Evolutionary conservation across 2,888 invertebrate genomes (phyloP).

Genomic region (Uropetala carovei): DNA sequence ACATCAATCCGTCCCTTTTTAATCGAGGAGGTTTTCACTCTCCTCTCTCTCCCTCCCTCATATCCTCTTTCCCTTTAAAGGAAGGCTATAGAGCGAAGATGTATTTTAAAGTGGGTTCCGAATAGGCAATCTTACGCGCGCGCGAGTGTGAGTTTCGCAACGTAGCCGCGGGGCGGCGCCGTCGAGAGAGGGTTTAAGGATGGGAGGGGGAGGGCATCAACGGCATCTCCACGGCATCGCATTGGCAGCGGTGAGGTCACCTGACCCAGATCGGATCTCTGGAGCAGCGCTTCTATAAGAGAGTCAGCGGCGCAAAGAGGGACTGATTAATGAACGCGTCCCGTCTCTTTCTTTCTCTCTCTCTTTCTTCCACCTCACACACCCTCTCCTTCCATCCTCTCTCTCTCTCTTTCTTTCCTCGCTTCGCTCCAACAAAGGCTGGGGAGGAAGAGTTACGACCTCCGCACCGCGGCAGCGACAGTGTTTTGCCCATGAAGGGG

Average conservation of each 20-base stretch:
- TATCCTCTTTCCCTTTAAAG: background rate
- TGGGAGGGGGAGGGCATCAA: background rate
- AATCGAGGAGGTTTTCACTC: no score
- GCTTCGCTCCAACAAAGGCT: conserved; percentile 45
- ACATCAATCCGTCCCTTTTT: no score
- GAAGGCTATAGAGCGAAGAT: background rate
- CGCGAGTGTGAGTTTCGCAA: conserved; percentile 43
- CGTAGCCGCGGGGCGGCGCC: conserved; percentile 51
- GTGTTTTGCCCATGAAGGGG: conserved; percentile 53
- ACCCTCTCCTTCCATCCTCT: background rate
- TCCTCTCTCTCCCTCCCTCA: background rate
- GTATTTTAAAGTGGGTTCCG: background rate
- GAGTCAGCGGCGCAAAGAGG: conserved; percentile 47
- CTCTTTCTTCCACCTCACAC: conserved; percentile 18
- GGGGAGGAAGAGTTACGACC: conserved; percentile 45
- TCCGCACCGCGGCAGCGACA: conserved; percentile 34
- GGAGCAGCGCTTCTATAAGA: conserved; percentile 59
- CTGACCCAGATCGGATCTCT: conserved; percentile 60
- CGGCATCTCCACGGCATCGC: conserved; percentile 18
- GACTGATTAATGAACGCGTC: conserved; percentile 60
- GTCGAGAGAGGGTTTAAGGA: background rate
- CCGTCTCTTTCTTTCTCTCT: conserved; percentile 15
- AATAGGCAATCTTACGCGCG: background rate
- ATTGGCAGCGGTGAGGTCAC: conserved; percentile 56
- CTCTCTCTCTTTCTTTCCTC: background rate